These are phyloP conservation scores for Limnodromus scolopaceus DNA, from an alignment of 2,797 vertebrate genomes.

Conservation along the genomic window DNA sequence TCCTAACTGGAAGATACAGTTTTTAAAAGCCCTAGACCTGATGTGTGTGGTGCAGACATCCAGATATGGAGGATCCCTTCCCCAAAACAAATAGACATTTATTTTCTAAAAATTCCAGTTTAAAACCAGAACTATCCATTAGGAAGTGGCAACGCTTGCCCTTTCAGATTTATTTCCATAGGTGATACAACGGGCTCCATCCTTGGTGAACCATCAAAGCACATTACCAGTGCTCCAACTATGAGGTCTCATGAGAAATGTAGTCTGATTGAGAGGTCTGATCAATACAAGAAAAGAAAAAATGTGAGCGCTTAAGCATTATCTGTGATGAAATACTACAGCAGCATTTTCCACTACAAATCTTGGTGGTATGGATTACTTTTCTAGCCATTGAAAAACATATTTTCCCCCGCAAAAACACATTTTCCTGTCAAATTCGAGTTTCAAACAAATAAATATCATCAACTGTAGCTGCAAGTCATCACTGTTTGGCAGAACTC, in stretches of 20 bases:
- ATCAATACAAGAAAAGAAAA: background rate
- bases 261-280: background rate
- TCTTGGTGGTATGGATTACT: background rate
- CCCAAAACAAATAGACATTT: fast-evolving
- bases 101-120: background rate
- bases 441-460: conserved; percentile 10
- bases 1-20: background rate
- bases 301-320: background rate
- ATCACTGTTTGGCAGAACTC: background rate
- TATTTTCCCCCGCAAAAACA: background rate
- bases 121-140: background rate
- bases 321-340: background rate
- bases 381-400: background rate
- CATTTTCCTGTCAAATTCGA: conserved; percentile 8
- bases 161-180: background rate
- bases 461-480: background rate
- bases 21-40: background rate
- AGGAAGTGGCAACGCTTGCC: background rate
- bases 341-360: background rate
- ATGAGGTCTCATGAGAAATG: background rate
- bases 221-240: background rate
- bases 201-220: background rate
- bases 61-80: background rate
- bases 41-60: background rate
- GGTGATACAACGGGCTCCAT: background rate